Conservation (phyloP, 2,888 invertebrate species). For the Anticlea derivata region DNA sequence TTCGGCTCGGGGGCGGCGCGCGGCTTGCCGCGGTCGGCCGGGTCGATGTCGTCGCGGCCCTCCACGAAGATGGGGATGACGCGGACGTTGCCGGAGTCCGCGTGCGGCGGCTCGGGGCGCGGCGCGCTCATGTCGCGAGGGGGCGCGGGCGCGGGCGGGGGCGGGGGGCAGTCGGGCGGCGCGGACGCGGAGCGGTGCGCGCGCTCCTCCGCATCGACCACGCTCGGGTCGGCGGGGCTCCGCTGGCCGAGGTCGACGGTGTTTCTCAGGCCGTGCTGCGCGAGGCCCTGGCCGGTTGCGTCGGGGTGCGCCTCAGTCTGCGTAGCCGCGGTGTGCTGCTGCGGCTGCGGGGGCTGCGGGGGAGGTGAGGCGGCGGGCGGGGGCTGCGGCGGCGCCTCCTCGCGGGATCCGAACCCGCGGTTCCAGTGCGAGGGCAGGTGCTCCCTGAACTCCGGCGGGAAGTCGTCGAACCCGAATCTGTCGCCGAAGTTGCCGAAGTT, state of each 20-base stretch:
- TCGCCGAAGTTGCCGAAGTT: constrained; percentile 74
- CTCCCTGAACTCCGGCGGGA: constrained; percentile 77
- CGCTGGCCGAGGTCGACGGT: constrained; percentile 91
- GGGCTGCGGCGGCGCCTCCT: constrained; percentile 54
- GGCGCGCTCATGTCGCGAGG: constrained; percentile 62
- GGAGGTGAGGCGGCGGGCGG: constrained; percentile 48
- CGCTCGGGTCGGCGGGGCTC: constrained; percentile 78
- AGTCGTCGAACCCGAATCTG: constrained; percentile 81
- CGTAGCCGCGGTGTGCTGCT: constrained; percentile 66
- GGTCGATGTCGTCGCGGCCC: constrained; percentile 91
- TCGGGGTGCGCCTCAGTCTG: constrained; percentile 65
- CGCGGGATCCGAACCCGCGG: constrained; percentile 64
- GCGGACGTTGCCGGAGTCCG: constrained; percentile 84
- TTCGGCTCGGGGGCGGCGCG: constrained; percentile 56
- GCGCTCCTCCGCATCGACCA: constrained; percentile 83
- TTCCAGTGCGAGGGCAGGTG: constrained; percentile 76
- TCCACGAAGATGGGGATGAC: constrained; percentile 96
- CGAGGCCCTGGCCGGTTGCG: constrained; percentile 60
- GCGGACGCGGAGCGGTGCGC: constrained; percentile 91
- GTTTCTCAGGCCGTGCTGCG: constrained; percentile 89
- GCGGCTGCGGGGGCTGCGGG: constrained; percentile 45
- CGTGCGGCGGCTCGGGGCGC: constrained; percentile 43
- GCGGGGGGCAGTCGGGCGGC: constrained; percentile 85
- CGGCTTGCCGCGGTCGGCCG: constrained; percentile 69
- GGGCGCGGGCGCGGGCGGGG: constrained; percentile 50